Base-by-base conservation (phyloP, 2,888 invertebrate genomes). In the Leptopterna dolabrata region DNA sequence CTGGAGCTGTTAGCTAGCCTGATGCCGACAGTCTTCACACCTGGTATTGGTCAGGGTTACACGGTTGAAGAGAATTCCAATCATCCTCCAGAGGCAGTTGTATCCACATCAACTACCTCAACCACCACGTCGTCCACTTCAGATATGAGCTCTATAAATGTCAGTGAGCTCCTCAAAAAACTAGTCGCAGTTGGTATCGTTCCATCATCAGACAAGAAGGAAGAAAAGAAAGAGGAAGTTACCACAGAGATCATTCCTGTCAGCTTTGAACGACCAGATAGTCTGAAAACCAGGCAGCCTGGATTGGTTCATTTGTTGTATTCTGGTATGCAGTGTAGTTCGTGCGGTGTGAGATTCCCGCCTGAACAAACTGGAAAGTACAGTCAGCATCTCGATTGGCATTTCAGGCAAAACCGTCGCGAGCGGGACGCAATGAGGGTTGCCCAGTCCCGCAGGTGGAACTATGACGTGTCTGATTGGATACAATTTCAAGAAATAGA, bases 331-430 rank as follows among this genome's bases (percentile, higher is more conserved):
- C 99, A 98, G 91, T 99, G 99, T 93, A 96, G 97, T 89, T 97
- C 97, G 83, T 99, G 99, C 92, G 99, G 99, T 45, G 95, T 97
- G 88, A 94, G 99, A 76, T 99, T 99, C 92, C 96, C 97, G 16
- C 96, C 97, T 0, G 97, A 97, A 92, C 96, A 96, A 91, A 97
- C 96, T 11, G 96, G 96, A 90, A 95, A 96, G 89, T 99, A 99
- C 92, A 96, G 96, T 90, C 97, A 97, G 91, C 99, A 99, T 93
- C 94, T 99, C 88, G 99, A 99, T 93, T 99, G 99, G 99, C 99
- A 99, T 93, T 99, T 99, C 93, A 93, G 98, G 0, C 97, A 97
- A 92, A 99, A 99, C 93, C 93, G 97, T 0, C 94, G 96, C 86
- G 97, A 97, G 90, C 95, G 97, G 89, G 97, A 97, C 91, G 96